Conservation (phyloP, 2,888 invertebrate genomes). For the Helicoverpa assulta region DNA sequence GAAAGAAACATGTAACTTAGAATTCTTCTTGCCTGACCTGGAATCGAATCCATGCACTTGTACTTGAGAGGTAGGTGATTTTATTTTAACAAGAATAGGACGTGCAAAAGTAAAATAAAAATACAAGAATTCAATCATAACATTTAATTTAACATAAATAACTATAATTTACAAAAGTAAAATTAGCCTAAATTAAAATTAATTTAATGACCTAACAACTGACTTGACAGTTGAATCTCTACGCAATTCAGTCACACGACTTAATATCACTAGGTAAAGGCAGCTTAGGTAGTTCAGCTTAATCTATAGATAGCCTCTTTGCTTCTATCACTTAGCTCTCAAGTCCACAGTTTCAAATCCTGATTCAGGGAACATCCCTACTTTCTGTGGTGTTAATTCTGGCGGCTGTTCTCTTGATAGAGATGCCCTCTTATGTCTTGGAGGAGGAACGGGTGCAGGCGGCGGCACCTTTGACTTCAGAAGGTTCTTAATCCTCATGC, state of each 20-base stretch:
- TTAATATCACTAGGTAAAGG: slow-evolving; percentile 69
- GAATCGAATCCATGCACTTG: too few species aligned
- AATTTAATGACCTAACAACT: slow-evolving; percentile 57
- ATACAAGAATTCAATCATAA: slow-evolving; percentile 59
- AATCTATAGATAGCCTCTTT: slow-evolving; percentile 61
- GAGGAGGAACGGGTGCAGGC: slow-evolving; percentile 84
- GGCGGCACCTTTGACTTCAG: slow-evolving; percentile 85
- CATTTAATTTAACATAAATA: slow-evolving; percentile 83
- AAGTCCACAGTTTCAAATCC: slow-evolving; percentile 88
- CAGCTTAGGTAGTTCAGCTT: slow-evolving; percentile 57
- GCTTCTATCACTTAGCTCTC: slow-evolving; percentile 74
- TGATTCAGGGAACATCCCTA: slow-evolving; percentile 79
- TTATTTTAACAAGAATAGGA: neutral
- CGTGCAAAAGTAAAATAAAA: slow-evolving; percentile 9
- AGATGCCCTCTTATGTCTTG: slow-evolving; percentile 83
- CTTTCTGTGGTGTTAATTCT: slow-evolving; percentile 79
- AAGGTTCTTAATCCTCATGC: slow-evolving; percentile 92
- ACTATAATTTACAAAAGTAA: slow-evolving; percentile 78
- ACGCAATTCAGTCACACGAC: slow-evolving; percentile 61
- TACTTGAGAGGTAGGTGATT: neutral
- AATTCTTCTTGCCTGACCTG: too few species aligned
- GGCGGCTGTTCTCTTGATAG: slow-evolving; percentile 82
- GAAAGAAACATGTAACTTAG: too few species aligned
- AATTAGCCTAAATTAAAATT: slow-evolving; percentile 63
- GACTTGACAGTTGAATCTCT: slow-evolving; percentile 54